phyloP scores from a whole-genome alignment of 2,888 invertebrate genomes.

The Mimumesa dahlbomi region DNA sequence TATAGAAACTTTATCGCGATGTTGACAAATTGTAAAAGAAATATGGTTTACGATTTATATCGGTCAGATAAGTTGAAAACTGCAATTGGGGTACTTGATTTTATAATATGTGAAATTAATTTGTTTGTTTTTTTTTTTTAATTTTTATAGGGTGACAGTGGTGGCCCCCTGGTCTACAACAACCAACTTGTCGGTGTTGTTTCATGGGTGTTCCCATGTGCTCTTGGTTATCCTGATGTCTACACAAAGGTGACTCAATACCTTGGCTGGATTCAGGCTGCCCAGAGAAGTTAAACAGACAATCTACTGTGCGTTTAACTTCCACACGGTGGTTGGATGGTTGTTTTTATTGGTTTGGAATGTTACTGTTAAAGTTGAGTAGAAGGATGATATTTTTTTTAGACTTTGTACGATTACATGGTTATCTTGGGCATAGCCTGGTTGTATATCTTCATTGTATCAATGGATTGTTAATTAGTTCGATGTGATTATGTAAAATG shows the following conservation, averaged over 20 bases:
- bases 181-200: constrained; percentile 49
- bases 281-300: too few species aligned
- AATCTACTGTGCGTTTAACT: too few species aligned
- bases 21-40: not conserved
- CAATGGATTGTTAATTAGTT: too few species aligned
- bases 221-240: constrained; percentile 44
- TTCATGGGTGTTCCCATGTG: constrained; percentile 51
- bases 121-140: not conserved
- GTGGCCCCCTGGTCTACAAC: constrained; percentile 46
- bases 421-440: too few species aligned
- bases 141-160: constrained; percentile 58
- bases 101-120: not conserved
- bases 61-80: not conserved
- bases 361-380: too few species aligned
- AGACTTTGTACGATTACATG: too few species aligned
- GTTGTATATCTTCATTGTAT: too few species aligned
- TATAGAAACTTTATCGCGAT: not conserved
- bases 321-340: too few species aligned
- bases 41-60: not conserved
- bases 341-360: too few species aligned
- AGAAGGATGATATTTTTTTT: too few species aligned
- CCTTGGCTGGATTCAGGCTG: constrained; percentile 25
- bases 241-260: constrained; percentile 51
- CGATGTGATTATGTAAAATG: too few species aligned
- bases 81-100: too few species aligned